A percentile compares a stretch with the other conserved stretches of the same genome.
Evolutionary conservation across 2,797 vertebrate species (phyloP).

Genomic region (Parambassis ranga): DNA sequence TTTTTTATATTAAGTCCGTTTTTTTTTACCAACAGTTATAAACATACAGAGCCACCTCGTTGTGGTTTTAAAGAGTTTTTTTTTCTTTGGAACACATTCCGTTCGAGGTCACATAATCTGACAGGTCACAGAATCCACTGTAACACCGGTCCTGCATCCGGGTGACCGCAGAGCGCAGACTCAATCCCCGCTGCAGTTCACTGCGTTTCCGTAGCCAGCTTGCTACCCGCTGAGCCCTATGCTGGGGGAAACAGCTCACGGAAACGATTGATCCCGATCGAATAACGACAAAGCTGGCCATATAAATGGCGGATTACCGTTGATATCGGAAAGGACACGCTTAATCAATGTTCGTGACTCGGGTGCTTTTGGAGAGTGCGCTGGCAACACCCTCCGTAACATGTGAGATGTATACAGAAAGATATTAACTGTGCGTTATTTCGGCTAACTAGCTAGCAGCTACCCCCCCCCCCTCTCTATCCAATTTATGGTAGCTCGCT

Average conservation of each 20-base stretch:
- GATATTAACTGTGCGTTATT: conserved; percentile 74
- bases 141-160: conserved; percentile 68
- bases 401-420: conserved; percentile 68
- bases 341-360: conserved; percentile 33
- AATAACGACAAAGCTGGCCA: conserved; percentile 45
- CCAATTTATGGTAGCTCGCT: conserved; percentile 63
- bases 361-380: conserved; percentile 59
- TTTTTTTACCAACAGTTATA: not conserved
- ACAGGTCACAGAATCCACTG: conserved; percentile 14
- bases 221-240: conserved; percentile 67
- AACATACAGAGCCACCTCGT: no score
- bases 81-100: no score
- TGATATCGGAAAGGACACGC: conserved; percentile 16
- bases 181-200: conserved; percentile 69
- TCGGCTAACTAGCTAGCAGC: conserved; percentile 68
- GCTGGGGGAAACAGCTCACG: conserved; percentile 57
- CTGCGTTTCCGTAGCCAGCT: conserved; percentile 80
- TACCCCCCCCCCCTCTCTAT: conserved; percentile 37
- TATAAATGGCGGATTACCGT: conserved; percentile 62
- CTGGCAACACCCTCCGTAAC: conserved; percentile 70
- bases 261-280: conserved; percentile 56
- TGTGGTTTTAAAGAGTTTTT: not conserved
- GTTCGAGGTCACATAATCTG: not conserved
- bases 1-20: not conserved
- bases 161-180: conserved; percentile 73